These are phyloP conservation scores for Nicator chloris DNA, from an alignment of 2,113 vertebrate species.

Conservation along the genomic window DNA sequence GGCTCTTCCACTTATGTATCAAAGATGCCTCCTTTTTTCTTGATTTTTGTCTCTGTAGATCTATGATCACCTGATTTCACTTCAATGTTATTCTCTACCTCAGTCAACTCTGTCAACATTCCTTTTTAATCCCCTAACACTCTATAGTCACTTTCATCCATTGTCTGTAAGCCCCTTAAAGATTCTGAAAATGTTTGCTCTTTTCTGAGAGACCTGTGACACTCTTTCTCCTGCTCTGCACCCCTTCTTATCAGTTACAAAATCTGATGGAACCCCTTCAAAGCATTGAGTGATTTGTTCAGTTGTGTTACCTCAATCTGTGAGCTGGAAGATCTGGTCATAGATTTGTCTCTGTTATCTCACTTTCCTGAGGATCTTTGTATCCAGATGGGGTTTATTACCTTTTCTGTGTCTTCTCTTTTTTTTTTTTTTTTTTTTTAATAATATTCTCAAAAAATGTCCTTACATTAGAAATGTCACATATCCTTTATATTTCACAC, in stretches of 20 bases:
- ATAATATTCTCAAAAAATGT: not conserved
- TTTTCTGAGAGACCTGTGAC: not conserved
- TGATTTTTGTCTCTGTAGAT: not conserved
- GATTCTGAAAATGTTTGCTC: not conserved
- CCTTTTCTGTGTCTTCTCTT: not conserved
- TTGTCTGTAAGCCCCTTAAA: not conserved
- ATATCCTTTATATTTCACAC: not conserved
- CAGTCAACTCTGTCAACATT: not conserved
- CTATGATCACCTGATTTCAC: not conserved
- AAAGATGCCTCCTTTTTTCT: not conserved
- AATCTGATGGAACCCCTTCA: not conserved
- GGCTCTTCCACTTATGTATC: not conserved
- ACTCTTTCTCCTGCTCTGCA: not conserved
- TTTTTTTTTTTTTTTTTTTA: not conserved
- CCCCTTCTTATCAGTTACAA: not conserved
- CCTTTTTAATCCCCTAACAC: not conserved
- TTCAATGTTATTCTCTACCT: not conserved
- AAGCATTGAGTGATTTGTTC: not conserved
- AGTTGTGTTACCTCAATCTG: not conserved
- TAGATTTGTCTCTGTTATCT: not conserved
- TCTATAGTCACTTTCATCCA: not conserved
- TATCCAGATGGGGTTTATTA: not conserved
- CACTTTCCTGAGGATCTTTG: not conserved
- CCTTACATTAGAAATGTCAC: not conserved
- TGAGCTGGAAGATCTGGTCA: not conserved